phyloP scores from a whole-genome alignment of 2,113 vertebrate species.

The Percina caprodes region DNA sequence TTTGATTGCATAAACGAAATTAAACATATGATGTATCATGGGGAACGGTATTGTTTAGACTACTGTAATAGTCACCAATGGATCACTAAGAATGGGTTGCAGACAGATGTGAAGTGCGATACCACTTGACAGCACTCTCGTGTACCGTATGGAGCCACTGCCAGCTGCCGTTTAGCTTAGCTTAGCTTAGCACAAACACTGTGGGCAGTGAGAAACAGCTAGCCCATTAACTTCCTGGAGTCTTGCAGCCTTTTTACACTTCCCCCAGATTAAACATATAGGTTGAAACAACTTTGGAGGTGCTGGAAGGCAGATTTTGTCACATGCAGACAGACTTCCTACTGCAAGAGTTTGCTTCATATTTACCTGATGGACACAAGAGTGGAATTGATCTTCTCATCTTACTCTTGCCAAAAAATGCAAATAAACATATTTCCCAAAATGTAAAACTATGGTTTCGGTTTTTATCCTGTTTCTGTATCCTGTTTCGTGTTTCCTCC shows the following conservation, averaged over 20 bases:
- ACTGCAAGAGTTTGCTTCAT: not conserved
- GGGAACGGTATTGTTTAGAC: not conserved
- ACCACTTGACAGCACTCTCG: not conserved
- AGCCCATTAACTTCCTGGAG: not conserved
- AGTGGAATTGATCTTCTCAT: not conserved
- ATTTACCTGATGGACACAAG: not conserved
- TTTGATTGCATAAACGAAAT: slow-evolving; percentile 5
- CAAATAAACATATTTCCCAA: not conserved
- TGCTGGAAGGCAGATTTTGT: not conserved
- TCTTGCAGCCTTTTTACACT: not conserved
- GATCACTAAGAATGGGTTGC: not conserved
- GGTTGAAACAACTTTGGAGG: not conserved
- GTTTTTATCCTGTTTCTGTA: no score
- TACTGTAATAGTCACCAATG: not conserved
- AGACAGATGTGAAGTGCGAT: not conserved
- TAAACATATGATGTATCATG: not conserved
- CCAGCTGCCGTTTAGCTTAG: not conserved
- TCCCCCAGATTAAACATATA: not conserved
- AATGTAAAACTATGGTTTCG: no score
- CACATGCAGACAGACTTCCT: not conserved
- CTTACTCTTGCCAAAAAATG: not conserved
- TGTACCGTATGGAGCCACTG: not conserved
- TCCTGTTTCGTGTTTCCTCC: no score
- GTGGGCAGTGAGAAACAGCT: not conserved
- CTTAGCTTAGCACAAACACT: not conserved